Evolutionary conservation across 2,113 vertebrate species (phyloP), one percentile per base, ranked within the genome.

Genomic region (Lynx canadensis): DNA sequence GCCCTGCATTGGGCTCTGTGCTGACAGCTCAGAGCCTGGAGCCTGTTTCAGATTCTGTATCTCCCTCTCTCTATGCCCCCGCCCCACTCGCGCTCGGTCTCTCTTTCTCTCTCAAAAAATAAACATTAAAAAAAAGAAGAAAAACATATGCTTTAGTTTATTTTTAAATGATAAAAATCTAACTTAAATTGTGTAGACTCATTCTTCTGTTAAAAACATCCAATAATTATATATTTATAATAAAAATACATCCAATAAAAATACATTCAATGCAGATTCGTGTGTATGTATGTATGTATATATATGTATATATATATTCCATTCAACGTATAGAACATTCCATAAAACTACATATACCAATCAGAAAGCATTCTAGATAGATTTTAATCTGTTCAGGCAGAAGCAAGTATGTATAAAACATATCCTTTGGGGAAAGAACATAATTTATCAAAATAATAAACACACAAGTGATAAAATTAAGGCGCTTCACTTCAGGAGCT

Each of bases 401-500:
- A 92, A 65, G 7, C 27, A 88, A 71, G 21, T 63, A 90, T 71
- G 3, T 52, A 84, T 19, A 92, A 92, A 94, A 80, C n/a, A 84
- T 23, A 83, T 5, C 6, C 29, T 87, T 60, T 33, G 0, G 71
- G 16, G 27, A 92, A 92, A 94, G 7, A 92, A 92, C 80, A 48
- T 69, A 33, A 83, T 84, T 93, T 81, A 94, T 82, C 79, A 79
- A 82, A 95, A 93, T 74, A 94, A 79, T 48, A 94, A 91, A 21
- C 65, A 94, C 65, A 29, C 27, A 94, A 95, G 74, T 86, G 31
- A 89, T 81, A 95, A 3, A 21, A 81, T 94, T 66, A 93, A 87
- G 33, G 57, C 31, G 55, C 52, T 69, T 68, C 85, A 96, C 36
- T 66, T 91, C 36, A 81, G 66, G 5, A 93, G 31, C 38, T 89